phyloP scores from a whole-genome alignment of 2,888 invertebrate genomes.

The Drosophila rubida region DNA sequence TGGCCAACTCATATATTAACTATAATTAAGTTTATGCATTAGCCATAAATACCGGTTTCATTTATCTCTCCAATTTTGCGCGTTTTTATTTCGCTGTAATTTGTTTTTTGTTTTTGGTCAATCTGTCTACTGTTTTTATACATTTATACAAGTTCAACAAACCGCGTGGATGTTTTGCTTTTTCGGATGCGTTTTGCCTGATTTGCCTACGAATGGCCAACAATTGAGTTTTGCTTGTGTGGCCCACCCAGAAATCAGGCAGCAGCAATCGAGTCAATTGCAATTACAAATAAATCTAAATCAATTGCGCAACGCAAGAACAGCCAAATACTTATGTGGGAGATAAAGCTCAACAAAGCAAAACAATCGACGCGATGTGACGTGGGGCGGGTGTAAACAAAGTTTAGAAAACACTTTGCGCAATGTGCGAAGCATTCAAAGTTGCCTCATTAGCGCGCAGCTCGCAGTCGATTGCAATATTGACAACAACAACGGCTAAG shows the following conservation, averaged over 20 bases:
- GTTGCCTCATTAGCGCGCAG: conserved; percentile 41
- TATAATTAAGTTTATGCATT: conserved; percentile 41
- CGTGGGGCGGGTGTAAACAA: background rate
- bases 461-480: background rate
- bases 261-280: background rate
- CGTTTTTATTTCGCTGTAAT: background rate
- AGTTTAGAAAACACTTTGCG: background rate
- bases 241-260: conserved; percentile 50
- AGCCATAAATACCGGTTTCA: conserved; percentile 56
- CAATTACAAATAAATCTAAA: conserved; percentile 6
- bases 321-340: background rate
- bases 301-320: conserved; percentile 32
- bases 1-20: conserved; percentile 9
- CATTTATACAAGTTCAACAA: conserved; percentile 63
- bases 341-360: background rate
- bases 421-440: conserved; percentile 54
- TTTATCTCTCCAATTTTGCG: conserved; percentile 11
- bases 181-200: conserved; percentile 26
- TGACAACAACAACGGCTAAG: conserved; percentile 14
- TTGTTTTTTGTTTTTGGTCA: background rate
- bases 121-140: background rate
- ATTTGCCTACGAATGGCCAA: conserved; percentile 44
- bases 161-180: conserved; percentile 41
- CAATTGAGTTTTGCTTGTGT: conserved; percentile 13
- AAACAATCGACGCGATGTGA: no score